Base-by-base conservation (phyloP, 23 tunicate species). In the Halocynthia aurantium region DNA sequence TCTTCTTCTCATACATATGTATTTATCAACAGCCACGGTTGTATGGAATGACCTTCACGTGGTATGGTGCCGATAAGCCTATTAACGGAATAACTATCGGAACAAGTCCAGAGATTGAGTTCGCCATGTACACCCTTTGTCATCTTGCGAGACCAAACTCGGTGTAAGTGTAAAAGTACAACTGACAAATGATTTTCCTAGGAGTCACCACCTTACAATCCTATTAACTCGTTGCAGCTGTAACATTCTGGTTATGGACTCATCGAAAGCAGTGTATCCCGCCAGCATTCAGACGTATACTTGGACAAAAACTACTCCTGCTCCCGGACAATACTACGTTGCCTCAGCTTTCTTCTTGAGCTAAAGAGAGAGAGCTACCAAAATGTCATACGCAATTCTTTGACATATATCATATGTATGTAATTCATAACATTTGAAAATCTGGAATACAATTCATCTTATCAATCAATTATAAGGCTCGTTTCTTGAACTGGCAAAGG, bases 101-200 rank as follows among this genome's bases (percentile, higher is more conserved):
- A 31, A 51, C 73, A 17, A 82, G 92, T 58, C 98, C 98, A 15
- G 82, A 82, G 49, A 57, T 67, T 40, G 93, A 92, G 17, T 19
- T 92, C 19, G 98, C 87, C 0, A 49, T 92, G 22, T 77, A 69
- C 21, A 81, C 98, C 55, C 80, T 92, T 8, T 92, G 98, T 52
- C 87, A 85, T 69, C 60, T 86, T 69, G 21, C 83, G 6, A 86
- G 79, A 51, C 98, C 98, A 8, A 84, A 52, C 17, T 57, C 76
- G 5, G 57, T 58, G 98, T 86, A 76, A 86, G 98, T 86, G 5
- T 44, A 12, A 40, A 12, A n/a, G n/a, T 18, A 53, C 21, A 13
- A 50, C 21, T 31, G 44, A 4, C 44, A 31, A 31, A 31, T 31
- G 44, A 4, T 31, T 31, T 31, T 31, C 44, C 4, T 31, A 31